Evolutionary conservation across 53 echinoderm and acorn worm genomes (phyloP), one percentile per base, ranked within the genome.

Genomic region (Patiria pectinifera): DNA sequence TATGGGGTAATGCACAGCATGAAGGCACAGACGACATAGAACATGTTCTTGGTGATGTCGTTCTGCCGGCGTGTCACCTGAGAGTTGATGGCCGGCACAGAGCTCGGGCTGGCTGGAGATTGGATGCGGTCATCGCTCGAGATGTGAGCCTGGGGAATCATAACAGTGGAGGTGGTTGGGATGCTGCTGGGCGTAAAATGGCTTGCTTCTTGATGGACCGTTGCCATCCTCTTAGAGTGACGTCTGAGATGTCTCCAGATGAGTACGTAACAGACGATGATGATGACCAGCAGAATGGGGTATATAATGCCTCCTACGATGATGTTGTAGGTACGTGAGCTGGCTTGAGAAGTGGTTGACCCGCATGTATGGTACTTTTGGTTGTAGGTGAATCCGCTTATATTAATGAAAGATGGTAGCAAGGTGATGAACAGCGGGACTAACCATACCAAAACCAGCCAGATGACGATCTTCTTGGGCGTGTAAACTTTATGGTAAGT

Each of bases 1-100:
- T 35, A 35, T 35, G 35, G 35, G 35, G 93, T 93, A 6, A 93
- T 81, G 86, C 95, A 93, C 35, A 95, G 59, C 46, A 95, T 71
- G 83, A 93, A 95, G 24, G 93, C 93, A 74, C 87, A 89, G 24
- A 95, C 93, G 62, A 95, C 92, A 81, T 93, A 95, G 63, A 95
- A 95, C 35, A 95, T 79, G 45, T 95, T 95, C 82, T 95, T 95
- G 5, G 95, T 95, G 21, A 95, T 86, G 62, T 91, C 82, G 0
- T 82, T 77, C 63, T 95, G 93, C n/a, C 91, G 91, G 21, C 91
- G 35, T 35, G 35, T 35, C 35, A 35, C 35, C 35, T 35, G 35
- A 1, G 35, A 35, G 35, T 35, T 35, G 35, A 35, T 35, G 35
- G 35, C 35, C 35, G 35, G 35, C 35, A 35, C 35, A 35, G 35